These are phyloP conservation scores for Meta bourneti DNA, from an alignment of 2,888 invertebrate genomes.

Conservation along the genomic window DNA sequence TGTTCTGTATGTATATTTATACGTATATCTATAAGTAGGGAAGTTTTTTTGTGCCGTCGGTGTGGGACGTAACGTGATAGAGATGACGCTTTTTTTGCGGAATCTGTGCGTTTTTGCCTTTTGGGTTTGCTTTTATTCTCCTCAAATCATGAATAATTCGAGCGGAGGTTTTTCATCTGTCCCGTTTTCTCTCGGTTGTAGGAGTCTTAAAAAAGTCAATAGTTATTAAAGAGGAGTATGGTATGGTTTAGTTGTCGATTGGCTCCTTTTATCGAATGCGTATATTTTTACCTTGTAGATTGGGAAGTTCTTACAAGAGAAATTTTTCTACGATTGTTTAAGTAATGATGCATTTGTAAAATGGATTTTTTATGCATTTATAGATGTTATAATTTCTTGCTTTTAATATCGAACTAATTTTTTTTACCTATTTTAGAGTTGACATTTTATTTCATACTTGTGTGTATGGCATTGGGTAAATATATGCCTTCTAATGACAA, in stretches of 20 bases:
- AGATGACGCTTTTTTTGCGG: neutral
- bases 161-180: neutral
- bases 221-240: neutral
- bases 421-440: too few species aligned
- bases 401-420: too few species aligned
- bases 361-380: too few species aligned
- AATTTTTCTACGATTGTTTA: too few species aligned
- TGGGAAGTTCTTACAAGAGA: too few species aligned
- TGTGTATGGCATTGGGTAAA: too few species aligned
- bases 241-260: neutral
- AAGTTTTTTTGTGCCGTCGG: neutral
- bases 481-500: too few species aligned
- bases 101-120: neutral
- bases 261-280: neutral
- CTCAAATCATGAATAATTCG: neutral
- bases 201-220: neutral
- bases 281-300: too few species aligned
- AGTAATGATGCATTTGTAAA: too few species aligned
- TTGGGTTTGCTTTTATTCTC: neutral
- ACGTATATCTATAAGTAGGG: neutral
- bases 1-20: conserved; percentile 40
- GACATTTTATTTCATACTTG: too few species aligned
- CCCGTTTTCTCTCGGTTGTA: neutral
- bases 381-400: too few species aligned
- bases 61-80: neutral